Base-by-base conservation (phyloP, 2,113 vertebrate species). In the Thinocorus orbignyianus region DNA sequence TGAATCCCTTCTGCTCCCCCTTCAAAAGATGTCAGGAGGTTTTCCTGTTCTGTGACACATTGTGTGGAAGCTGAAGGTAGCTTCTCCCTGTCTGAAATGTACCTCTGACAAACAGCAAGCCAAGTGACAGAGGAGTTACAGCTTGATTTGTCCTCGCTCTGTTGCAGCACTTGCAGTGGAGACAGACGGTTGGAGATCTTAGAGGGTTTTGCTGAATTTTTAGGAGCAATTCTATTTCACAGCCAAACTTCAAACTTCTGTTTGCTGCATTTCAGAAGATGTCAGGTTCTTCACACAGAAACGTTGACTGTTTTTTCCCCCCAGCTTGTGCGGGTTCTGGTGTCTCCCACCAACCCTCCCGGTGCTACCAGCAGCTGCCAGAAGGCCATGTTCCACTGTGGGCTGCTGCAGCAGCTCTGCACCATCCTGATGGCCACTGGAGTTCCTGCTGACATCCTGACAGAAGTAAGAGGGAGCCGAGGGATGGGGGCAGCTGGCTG, bases 391-490 rank as follows among this genome's bases (percentile, higher is more conserved):
- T 99, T 98, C 94, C 99, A 99, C 96, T 99, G 99, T 37, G 99
- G 98, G 42, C 96, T 99, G 35, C 84, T 99, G 48, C 99, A 99
- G 93, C 99, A 99, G 98, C 98, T 99, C 74, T 99, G 99, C 81
- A 99, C 98, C 18, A 99, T 99, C 97, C 98, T 99, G 41, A 99
- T 99, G 99, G 99, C 99, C 13, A 99, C 99, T 0, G 99, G 99
- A 1, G 99, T 99, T 73, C 99, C 99, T 83, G 99, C 99, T 17
- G 99, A 99, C 66, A 99, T 99, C 92, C 98, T 99, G 86, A 99
- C 99, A 1, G 99, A 99, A 98, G 99, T 99, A 97, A 96, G 76
- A 25, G 46, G 88, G 41, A 41, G 35, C 16, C 30, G 4, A 1
- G 0, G 33, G 9, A 9, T 3, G 41, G 48, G 16, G 23, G 4